Evolutionary conservation across 2,797 vertebrate genomes (phyloP), one percentile per base, ranked within the genome.

Genomic region (Ptychobarbus kaznakovi): DNA sequence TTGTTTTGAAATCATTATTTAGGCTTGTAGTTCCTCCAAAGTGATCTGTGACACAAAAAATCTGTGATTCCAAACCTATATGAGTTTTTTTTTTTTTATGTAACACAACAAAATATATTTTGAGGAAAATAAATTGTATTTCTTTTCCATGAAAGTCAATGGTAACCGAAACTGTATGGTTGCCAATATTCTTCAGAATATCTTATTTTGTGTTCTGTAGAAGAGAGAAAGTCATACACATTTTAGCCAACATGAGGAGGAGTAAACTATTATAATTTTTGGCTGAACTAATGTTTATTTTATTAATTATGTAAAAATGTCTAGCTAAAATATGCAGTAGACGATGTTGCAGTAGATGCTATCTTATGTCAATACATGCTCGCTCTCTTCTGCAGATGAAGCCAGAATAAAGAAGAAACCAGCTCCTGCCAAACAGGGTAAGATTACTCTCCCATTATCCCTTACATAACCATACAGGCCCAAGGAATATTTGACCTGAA

Each of bases 401-500:
- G 98, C 97, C 85, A 97, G 97, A 89, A 97, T 99, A 91, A 99
- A 99, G 94, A 99, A 89, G 78, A 90, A 99, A 93, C 97, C 97
- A 9, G 94, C 97, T 81, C 96, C 97, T 6, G 95, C 95, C 1
- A 99, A 98, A 95, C 97, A 97, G 96, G 97, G 98, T 99, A 94
- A 94, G 87, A 42, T 40, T 35, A 63, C 8, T 6, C 81, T 82
- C 65, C 35, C 1, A 35, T 32, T 63, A 51, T 72, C 16, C 40
- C 22, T 53, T 66, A 56, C 42, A 74, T 35, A 80, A 65, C 35
- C 42, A 38, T 9, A 25, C 56, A 65, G 4, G 70, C 9, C 32
- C 35, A 53, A 51, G 65, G 0, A 74, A 63, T 58, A 77, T 77
- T 58, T 76, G 65, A 20, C 32, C 65, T 38, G 22, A 56, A 49